phyloP scores from a whole-genome alignment of 37 sponge, comb jelly and placozoan genomes.

The Spongilla lacustris region DNA sequence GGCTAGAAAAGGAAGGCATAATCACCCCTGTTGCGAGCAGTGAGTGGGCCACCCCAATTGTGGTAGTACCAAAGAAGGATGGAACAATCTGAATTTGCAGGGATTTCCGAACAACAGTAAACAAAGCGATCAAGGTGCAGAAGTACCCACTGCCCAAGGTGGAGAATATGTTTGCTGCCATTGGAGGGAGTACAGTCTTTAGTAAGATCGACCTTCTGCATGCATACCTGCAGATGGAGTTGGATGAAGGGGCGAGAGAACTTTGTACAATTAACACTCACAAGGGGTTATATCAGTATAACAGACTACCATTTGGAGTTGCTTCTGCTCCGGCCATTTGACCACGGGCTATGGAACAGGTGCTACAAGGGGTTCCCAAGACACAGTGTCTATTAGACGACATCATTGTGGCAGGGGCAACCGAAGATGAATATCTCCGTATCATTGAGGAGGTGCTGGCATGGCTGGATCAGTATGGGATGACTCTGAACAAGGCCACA shows the following conservation, averaged over 20 bases:
- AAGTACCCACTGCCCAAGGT: constrained; percentile 53
- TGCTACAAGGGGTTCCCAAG: constrained; percentile 32
- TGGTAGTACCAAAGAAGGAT: constrained; percentile 56
- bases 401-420: constrained; percentile 15
- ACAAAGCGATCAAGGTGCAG: constrained; percentile 40
- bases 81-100: constrained; percentile 50
- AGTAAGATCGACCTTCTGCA: constrained; percentile 57
- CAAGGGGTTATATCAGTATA: constrained; percentile 45
- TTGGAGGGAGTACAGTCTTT: constrained; percentile 59
- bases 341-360: constrained; percentile 29
- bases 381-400: constrained; percentile 27
- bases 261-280: constrained; percentile 61
- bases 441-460: constrained; percentile 7
- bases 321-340: constrained; percentile 42
- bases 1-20: constrained; percentile 39
- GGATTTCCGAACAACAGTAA: constrained; percentile 56
- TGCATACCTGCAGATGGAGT: constrained; percentile 45
- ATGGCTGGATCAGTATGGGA: constrained; percentile 2
- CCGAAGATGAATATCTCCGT: constrained; percentile 4
- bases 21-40: constrained; percentile 37
- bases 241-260: constrained; percentile 34
- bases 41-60: constrained; percentile 67
- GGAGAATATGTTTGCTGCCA: constrained; percentile 25
- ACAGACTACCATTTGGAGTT: constrained; percentile 42
- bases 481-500: constrained; percentile 6